These are phyloP conservation scores for Silurus asotus DNA, from an alignment of 2,113 vertebrate species.

Conservation along the genomic window DNA sequence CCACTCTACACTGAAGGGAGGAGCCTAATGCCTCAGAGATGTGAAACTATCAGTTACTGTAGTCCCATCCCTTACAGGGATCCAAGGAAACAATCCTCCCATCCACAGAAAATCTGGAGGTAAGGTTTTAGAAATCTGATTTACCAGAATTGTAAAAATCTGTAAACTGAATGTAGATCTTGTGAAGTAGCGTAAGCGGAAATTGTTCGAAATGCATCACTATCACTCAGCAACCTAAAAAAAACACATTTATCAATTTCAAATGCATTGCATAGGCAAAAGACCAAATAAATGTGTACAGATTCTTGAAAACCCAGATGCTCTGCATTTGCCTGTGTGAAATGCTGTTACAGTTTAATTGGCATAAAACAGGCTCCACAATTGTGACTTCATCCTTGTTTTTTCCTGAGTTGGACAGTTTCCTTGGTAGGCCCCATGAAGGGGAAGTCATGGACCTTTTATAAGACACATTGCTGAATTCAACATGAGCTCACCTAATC, in stretches of 20 bases:
- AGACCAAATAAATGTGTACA: conserved; percentile 5
- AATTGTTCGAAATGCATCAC: neutral
- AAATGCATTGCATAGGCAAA: neutral
- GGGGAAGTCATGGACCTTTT: conserved; percentile 34
- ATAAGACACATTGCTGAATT: conserved; percentile 44
- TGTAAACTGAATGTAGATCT: neutral
- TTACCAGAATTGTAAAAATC: neutral
- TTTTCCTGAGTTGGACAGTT: conserved; percentile 41
- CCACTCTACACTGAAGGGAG: conserved; percentile 42
- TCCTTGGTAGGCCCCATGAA: conserved; percentile 46
- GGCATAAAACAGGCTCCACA: conserved; percentile 36
- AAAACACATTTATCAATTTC: neutral
- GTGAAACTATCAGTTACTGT: conserved; percentile 72
- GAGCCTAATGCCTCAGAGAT: conserved; percentile 68
- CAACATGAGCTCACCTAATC: conserved; percentile 52
- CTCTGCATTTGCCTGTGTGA: conserved; percentile 31
- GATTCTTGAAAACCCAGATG: conserved; percentile 34
- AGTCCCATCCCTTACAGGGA: conserved; percentile 80
- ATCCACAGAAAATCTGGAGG: conserved; percentile 74
- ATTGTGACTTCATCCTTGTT: conserved; percentile 53
- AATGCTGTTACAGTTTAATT: conserved; percentile 48
- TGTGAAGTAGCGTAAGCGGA: neutral
- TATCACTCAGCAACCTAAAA: neutral
- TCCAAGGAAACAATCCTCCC: conserved; percentile 65
- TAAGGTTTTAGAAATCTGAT: conserved; percentile 49